These are phyloP conservation scores for Delichon dasypus DNA, from an alignment of 2,797 vertebrate genomes.

Conservation along the genomic window DNA sequence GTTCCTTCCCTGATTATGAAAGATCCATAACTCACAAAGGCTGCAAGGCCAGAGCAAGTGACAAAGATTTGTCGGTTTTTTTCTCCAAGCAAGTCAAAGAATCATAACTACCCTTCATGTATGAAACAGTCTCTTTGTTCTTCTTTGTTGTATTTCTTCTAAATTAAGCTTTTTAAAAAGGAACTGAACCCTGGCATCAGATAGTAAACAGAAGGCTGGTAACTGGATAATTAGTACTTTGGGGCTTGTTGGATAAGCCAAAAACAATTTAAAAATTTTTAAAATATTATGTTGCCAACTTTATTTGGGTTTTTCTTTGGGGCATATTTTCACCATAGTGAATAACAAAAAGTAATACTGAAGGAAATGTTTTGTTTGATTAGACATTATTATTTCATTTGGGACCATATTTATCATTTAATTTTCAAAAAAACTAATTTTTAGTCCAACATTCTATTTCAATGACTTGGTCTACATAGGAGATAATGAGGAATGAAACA, in stretches of 20 bases:
- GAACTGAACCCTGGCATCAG: not conserved
- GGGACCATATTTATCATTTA: not conserved
- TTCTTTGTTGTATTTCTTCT: not conserved
- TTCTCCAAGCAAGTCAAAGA: not conserved
- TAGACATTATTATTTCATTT: not conserved
- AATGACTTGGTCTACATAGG: not conserved
- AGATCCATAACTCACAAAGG: conserved; percentile 53
- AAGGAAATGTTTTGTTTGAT: not conserved
- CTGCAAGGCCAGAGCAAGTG: not conserved
- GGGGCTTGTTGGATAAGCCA: not conserved
- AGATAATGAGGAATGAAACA: not conserved
- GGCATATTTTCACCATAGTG: not conserved
- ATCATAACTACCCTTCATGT: not conserved
- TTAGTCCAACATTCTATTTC: not conserved
- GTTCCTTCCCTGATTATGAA: not conserved
- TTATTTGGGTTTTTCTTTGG: not conserved
- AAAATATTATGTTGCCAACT: not conserved
- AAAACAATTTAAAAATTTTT: not conserved
- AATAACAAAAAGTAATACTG: not conserved
- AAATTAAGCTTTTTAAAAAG: conserved; percentile 27
- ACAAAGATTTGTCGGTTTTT: not conserved
- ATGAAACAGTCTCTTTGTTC: not conserved
- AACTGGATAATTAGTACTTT: not conserved
- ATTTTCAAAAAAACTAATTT: not conserved
- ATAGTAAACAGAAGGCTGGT: not conserved